A percentile compares a stretch with the other conserved stretches of the same genome.
Conservation (phyloP, 2,888 invertebrate species). For the Ecliptopera silaceata region DNA sequence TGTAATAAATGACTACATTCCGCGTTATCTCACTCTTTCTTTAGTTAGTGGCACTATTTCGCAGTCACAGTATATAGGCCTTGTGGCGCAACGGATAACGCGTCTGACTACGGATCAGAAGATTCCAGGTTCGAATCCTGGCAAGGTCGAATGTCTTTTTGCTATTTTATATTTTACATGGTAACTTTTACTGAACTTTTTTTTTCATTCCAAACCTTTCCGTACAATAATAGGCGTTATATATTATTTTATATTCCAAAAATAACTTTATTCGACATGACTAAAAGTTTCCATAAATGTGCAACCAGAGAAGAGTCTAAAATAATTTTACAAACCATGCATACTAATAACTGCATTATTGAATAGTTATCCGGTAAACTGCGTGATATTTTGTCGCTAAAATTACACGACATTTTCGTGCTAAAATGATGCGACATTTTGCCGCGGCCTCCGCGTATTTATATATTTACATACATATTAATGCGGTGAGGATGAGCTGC, state of each 20-base stretch:
- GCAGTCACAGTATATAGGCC: slow-evolving; percentile 48
- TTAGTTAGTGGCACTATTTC: slow-evolving; percentile 42
- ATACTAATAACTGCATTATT: too few relatives aligned
- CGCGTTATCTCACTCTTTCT: background rate
- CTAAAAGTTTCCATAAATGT: too few relatives aligned
- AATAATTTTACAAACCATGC: too few relatives aligned
- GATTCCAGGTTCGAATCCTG: slow-evolving; percentile 87
- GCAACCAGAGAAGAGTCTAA: too few relatives aligned
- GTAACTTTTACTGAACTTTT: background rate
- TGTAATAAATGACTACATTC: too few relatives aligned
- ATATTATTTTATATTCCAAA: too few relatives aligned
- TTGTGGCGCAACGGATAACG: slow-evolving; percentile 87
- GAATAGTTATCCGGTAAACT: background rate
- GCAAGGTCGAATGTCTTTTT: slow-evolving; percentile 73
- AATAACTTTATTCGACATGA: too few relatives aligned
- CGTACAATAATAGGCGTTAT: background rate
- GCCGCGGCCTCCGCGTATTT: slow-evolving; percentile 36
- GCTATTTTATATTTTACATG: slow-evolving; percentile 15
- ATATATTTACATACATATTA: slow-evolving; percentile 53
- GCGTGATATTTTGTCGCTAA: background rate
- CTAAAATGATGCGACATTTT: slow-evolving; percentile 28
- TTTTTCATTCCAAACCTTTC: background rate
- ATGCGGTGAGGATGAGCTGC: slow-evolving; percentile 44
- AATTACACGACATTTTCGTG: slow-evolving; percentile 20
- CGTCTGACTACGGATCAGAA: slow-evolving; percentile 89